Evolutionary conservation across 2,113 vertebrate species (phyloP).

Genomic region (Campylorhamphus procurvoides): DNA sequence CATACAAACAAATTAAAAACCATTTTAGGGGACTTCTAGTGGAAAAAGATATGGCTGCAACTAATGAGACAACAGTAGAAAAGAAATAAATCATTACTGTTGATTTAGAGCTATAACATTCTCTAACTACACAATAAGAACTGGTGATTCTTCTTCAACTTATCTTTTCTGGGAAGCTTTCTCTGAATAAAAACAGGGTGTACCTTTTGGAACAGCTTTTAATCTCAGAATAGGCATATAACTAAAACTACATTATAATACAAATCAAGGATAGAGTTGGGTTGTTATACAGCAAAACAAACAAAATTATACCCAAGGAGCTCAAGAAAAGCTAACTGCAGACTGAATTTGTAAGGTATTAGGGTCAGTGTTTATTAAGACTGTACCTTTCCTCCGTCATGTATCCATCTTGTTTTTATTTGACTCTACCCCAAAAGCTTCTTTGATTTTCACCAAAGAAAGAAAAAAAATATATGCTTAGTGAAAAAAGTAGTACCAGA

Average conservation of each 20-base stretch:
- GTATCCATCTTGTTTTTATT: not conserved
- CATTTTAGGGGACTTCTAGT: conserved; percentile 12
- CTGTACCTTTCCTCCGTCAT: not conserved
- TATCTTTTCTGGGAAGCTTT: not conserved
- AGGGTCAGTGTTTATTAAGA: not conserved
- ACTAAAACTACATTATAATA: not conserved
- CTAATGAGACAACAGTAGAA: conserved; percentile 3
- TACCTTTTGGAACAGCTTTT: not conserved
- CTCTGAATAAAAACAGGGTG: not conserved
- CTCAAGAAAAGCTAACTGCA: not conserved
- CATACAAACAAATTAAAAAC: conserved; percentile 36
- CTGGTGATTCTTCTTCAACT: not conserved
- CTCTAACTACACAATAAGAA: not conserved
- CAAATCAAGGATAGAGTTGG: not conserved
- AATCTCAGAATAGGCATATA: not conserved
- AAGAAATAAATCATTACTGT: not conserved
- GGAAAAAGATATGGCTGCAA: not conserved
- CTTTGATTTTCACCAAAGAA: not conserved
- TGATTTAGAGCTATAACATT: not conserved
- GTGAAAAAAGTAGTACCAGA: not conserved
- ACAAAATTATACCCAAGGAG: not conserved
- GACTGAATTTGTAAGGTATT: not conserved
- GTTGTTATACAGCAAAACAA: not conserved
- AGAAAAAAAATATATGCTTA: not conserved
- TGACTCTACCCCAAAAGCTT: not conserved